Conservation (phyloP, 2,797 vertebrate species). For the Emys orbicularis region DNA sequence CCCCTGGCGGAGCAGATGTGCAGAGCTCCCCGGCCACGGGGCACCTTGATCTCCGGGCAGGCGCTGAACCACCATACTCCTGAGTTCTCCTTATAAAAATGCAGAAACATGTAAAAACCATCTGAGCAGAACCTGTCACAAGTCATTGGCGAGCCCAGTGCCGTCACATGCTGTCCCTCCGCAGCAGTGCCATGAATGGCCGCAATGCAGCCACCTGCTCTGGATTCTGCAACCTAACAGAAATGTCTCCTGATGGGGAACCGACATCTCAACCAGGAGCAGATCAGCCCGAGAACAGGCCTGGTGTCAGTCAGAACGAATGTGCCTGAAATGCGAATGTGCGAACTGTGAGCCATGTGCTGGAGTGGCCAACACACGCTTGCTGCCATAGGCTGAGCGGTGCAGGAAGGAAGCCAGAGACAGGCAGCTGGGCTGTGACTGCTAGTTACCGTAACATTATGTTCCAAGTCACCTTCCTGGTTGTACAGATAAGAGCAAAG, state of each 20-base stretch:
- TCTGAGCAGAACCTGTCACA: background rate
- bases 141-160: background rate
- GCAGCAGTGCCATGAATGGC: background rate
- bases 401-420: background rate
- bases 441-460: background rate
- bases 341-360: accelerated
- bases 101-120: background rate
- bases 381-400: background rate
- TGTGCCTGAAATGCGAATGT: accelerated
- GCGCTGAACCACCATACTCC: background rate
- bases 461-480: background rate
- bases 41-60: background rate
- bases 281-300: background rate
- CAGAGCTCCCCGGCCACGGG: accelerated
- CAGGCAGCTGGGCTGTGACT: background rate
- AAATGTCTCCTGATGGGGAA: background rate
- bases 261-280: background rate
- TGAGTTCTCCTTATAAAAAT: background rate
- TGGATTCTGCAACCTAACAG: background rate
- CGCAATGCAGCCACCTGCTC: background rate
- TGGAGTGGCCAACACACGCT: accelerated
- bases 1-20: background rate
- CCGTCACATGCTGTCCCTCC: background rate
- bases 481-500: background rate
- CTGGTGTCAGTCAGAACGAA: background rate